Evolutionary conservation across 2,797 vertebrate genomes (phyloP), one percentile per base, ranked within the genome.

Genomic region (Manis javanica): DNA sequence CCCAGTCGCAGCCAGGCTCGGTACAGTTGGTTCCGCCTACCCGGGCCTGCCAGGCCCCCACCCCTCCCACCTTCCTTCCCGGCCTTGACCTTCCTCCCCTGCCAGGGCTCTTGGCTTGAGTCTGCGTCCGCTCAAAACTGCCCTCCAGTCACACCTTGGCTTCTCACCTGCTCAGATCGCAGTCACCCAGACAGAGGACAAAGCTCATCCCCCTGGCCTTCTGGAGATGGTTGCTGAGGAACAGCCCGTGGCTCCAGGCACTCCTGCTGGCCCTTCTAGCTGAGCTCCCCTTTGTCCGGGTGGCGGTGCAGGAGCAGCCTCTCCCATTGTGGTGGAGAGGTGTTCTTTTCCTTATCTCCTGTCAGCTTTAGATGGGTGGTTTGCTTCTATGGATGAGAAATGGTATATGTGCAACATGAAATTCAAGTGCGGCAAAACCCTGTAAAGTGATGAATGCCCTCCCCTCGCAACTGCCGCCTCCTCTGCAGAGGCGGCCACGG

Each of bases 71-170:
- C 46, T 46, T 46, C 46, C 46, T 46, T 46, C 10, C 46, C 12
- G 12, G 46, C 46, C 46, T 46, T 46, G 46, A 10, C 10, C 46
- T 46, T 46, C 46, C 46, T 46, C 26, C n/a, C 34, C 0, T 1
- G n/a, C 18, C 1, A 2, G 39, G 26, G 29, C 37, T 29, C n/a
- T 84, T 0, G 0, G 24, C 46, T 42, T 49, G 26, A 14, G 16
- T 64, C 63, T 39, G 39, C 1, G 0, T 24, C 19, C 3, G 29
- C 51, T 59, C 34, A 3, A 1, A 2, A 29, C 23, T 21, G 2
- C 59, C 46, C 3, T 34, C 15, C 18, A 37, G 31, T 53, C 11
- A 3, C 4, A 10, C 5, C 18, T 11, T 1, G 7, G 19, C 18
- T 12, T 57, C 18, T 2, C 51, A 0, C 55, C 31, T 51, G 11